These are phyloP conservation scores for Drosophila nigritarsus DNA, from an alignment of 2,888 invertebrate species.

Conservation along the genomic window DNA sequence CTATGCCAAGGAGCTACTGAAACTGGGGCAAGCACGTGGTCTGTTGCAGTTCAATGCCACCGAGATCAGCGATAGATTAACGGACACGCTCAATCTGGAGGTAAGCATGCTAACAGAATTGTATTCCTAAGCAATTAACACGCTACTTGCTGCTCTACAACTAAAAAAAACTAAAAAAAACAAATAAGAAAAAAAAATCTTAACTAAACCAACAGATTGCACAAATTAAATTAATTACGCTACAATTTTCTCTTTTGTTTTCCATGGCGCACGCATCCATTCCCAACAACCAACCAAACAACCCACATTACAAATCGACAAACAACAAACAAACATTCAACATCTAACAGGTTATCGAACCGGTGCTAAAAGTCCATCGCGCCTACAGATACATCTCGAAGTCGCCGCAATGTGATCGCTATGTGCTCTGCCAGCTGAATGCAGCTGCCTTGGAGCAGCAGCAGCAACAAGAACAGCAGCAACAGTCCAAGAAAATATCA, in stretches of 20 bases:
- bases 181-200: slow-evolving; percentile 8
- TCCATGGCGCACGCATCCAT: slow-evolving; percentile 35
- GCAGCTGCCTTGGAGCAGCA: slow-evolving; percentile 86
- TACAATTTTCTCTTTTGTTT: slow-evolving; percentile 61
- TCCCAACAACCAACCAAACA: slow-evolving; percentile 25
- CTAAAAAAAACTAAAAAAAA: background rate
- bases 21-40: slow-evolving; percentile 89
- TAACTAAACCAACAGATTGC: slow-evolving; percentile 36
- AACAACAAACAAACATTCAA: slow-evolving; percentile 33
- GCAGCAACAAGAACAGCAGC: slow-evolving; percentile 85
- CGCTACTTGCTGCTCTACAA: slow-evolving; percentile 11
- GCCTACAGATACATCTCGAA: slow-evolving; percentile 91
- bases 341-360: slow-evolving; percentile 88
- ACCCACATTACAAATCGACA: slow-evolving; percentile 15
- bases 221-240: slow-evolving; percentile 75
- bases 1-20: slow-evolving; percentile 90
- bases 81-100: slow-evolving; percentile 92
- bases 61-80: slow-evolving; percentile 90
- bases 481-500: slow-evolving; percentile 74
- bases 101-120: slow-evolving; percentile 62
- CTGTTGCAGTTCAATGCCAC: slow-evolving; percentile 89
- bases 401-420: slow-evolving; percentile 90
- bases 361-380: slow-evolving; percentile 92
- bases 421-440: slow-evolving; percentile 92
- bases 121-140: slow-evolving; percentile 27